phyloP scores from a whole-genome alignment of 2,113 vertebrate genomes.

The Lichenostomus cassidix region DNA sequence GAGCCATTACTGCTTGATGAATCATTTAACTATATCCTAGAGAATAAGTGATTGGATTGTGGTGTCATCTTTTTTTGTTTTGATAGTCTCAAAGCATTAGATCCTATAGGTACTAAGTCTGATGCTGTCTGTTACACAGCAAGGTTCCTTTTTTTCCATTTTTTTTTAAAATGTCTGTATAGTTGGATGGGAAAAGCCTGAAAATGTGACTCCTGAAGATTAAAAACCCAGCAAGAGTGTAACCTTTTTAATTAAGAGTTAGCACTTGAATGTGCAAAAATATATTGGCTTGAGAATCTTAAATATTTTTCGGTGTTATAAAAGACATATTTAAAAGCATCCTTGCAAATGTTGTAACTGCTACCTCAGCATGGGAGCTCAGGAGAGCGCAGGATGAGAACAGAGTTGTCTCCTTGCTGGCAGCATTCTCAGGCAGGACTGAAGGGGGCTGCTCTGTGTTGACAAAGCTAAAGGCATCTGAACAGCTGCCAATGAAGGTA shows the following conservation, averaged over 20 bases:
- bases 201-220: neutral
- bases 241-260: neutral
- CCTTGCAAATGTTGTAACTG: neutral
- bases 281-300: neutral
- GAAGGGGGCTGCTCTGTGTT: neutral
- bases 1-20: neutral
- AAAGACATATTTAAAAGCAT: neutral
- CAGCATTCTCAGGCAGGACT: neutral
- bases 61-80: neutral
- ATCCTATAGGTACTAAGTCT: neutral
- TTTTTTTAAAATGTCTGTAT: neutral
- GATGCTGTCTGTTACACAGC: neutral
- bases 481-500: neutral
- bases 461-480: neutral
- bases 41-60: neutral
- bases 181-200: neutral
- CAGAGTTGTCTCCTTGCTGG: neutral
- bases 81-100: neutral
- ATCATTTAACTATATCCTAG: neutral
- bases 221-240: neutral
- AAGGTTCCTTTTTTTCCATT: neutral
- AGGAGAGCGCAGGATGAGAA: neutral
- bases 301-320: fast-evolving
- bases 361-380: neutral
- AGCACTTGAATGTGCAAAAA: neutral